Evolutionary conservation across 1,140 invertebrate species (phyloP).

Genomic region (Aphis craccivora): DNA sequence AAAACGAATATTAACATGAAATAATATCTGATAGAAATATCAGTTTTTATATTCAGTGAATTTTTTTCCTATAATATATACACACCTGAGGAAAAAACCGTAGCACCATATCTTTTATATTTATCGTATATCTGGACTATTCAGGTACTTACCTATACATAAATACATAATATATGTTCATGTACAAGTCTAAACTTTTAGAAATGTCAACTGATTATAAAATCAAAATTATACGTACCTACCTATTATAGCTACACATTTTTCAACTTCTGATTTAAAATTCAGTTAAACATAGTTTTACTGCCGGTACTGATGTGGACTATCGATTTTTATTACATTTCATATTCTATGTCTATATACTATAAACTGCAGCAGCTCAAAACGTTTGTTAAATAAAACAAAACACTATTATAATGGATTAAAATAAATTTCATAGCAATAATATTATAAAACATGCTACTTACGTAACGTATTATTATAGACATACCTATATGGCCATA

Average conservation of each 20-base stretch:
- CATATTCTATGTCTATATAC: not conserved
- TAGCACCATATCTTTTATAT: not conserved
- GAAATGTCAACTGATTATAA: slow-evolving; percentile 6
- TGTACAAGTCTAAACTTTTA: not conserved
- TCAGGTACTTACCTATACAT: not conserved
- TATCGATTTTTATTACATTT: slow-evolving; percentile 13
- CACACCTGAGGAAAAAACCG: not conserved
- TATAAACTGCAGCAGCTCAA: not conserved
- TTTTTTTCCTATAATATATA: slow-evolving; percentile 16
- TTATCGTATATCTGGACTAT: slow-evolving; percentile 6
- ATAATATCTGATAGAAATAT: slow-evolving; percentile 43
- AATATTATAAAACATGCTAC: not conserved
- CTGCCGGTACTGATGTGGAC: not conserved
- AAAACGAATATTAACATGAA: slow-evolving; percentile 25
- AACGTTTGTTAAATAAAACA: not conserved
- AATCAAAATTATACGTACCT: not conserved
- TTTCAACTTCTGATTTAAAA: not conserved
- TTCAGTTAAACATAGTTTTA: slow-evolving; percentile 10
- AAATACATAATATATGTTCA: not conserved
- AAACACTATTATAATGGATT: not conserved
- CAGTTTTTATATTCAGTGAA: not conserved
- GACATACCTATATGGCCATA: too few species aligned
- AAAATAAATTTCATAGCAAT: not conserved
- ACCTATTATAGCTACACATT: not conserved
- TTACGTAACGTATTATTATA: not conserved